Conservation (phyloP, 2,888 invertebrate genomes). For the Netelia melanura region DNA sequence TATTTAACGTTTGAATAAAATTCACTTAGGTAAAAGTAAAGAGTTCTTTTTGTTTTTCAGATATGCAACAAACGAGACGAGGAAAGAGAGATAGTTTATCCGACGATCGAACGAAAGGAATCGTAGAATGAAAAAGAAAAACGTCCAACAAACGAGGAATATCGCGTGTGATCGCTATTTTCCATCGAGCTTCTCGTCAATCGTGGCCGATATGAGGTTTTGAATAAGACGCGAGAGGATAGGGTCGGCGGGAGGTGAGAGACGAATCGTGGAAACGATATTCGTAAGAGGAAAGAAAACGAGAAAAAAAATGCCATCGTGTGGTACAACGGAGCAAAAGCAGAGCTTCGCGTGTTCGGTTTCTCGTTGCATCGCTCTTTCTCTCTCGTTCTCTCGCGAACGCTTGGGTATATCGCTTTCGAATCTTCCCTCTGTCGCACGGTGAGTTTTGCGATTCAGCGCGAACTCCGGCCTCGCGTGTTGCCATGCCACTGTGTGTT, state of each 20-base stretch:
- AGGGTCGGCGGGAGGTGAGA: neutral
- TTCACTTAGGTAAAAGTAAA: too few relatives aligned
- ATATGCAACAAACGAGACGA: neutral
- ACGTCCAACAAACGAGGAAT: neutral
- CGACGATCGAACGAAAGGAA: neutral
- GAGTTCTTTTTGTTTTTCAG: too few relatives aligned
- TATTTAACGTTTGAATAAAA: neutral
- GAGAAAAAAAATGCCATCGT: conserved; percentile 39
- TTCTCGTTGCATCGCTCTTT: conserved; percentile 34
- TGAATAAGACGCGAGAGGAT: conserved; percentile 7
- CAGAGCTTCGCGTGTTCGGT: conserved; percentile 58
- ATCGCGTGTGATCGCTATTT: neutral
- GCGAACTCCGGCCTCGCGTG: conserved; percentile 80
- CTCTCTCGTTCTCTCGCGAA: conserved; percentile 27
- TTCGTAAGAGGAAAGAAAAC: neutral
- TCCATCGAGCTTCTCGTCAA: conserved; percentile 2
- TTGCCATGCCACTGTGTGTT: conserved; percentile 75
- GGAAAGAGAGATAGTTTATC: conserved; percentile 8
- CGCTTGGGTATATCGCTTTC: conserved; percentile 77
- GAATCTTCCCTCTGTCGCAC: conserved; percentile 79
- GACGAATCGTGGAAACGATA: conserved; percentile 1
- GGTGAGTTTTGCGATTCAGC: conserved; percentile 74
- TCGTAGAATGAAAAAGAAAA: neutral
- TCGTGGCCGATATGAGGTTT: neutral
- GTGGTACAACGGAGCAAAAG: conserved; percentile 12